Conservation (phyloP, 2,113 vertebrate species). For the Anoplopoma fimbria region DNA sequence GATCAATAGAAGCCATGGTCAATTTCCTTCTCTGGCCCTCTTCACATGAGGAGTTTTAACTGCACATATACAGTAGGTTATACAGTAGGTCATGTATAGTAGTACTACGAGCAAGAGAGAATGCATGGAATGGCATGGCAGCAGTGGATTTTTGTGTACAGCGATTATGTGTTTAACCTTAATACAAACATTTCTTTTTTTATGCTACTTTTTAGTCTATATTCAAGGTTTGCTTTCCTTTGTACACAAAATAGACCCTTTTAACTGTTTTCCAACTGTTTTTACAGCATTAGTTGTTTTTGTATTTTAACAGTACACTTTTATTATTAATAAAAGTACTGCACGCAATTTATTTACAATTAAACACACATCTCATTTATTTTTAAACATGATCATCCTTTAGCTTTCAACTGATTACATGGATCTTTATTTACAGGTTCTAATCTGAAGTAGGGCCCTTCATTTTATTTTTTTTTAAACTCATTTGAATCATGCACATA, state of each 20-base stretch:
- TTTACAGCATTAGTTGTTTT: not conserved
- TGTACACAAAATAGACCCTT: not conserved
- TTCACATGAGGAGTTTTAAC: constrained; percentile 48
- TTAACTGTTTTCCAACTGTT: not conserved
- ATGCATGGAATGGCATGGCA: constrained; percentile 18
- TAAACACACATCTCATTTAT: not conserved
- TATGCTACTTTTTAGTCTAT: not conserved
- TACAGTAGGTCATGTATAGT: constrained; percentile 19
- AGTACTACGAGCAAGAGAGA: constrained; percentile 17
- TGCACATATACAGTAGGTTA: constrained; percentile 33
- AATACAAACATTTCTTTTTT: not conserved
- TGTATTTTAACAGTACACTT: not conserved
- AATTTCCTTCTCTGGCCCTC: constrained; percentile 48
- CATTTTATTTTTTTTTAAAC: not conserved
- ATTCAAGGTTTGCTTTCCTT: not conserved
- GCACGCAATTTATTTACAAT: not conserved
- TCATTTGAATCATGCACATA: not conserved
- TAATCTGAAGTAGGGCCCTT: not conserved
- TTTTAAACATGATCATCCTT: not conserved
- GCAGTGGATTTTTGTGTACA: constrained; percentile 2
- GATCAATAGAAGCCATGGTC: constrained; percentile 76
- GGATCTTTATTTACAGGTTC: not conserved
- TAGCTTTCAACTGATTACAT: not conserved
- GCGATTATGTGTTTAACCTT: not conserved
- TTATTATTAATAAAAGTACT: not conserved